Evolutionary conservation across 2,888 invertebrate genomes (phyloP), one percentile per base, ranked within the genome.

Genomic region (Amphipyra tragopoginis): DNA sequence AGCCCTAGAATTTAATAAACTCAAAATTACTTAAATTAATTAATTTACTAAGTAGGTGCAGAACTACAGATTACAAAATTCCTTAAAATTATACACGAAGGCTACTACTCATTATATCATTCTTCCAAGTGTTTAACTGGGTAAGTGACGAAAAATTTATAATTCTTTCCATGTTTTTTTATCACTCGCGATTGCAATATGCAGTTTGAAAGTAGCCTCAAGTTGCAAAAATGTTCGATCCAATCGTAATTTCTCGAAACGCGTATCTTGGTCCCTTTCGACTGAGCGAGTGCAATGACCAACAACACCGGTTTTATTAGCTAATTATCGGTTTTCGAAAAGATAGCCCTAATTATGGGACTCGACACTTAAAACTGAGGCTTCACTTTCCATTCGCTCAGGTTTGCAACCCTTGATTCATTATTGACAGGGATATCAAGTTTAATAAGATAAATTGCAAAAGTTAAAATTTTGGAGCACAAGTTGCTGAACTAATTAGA

Each of bases 281-380:
- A 69, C 56, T 69, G 61, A 43, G 42, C 11, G 56, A 68, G 82
- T 70, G 65, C 69, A 72, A 60, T 60, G 62, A 63, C 69, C 59
- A 64, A 48, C 57, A 80, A 45, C 58, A 81, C 82, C 77, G 79
- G 84, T 81, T 84, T 81, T 79, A 82, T 81, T 68, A 69, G 76
- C 74, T 86, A 85, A 87, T 87, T 85, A 85, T 82, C 75, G 74
- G 71, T 80, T 81, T 80, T 79, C 75, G 62, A 69, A 70, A 73
- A 75, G 64, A 79, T 72, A 72, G 65, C 61, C 72, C 68, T 82
- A 81, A 82, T 84, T 80, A 75, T 65, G 60, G 75, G 61, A 72
- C 63, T 61, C 58, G 63, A 72, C 66, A 75, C 68, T 70, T 73
- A 52, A 71, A 77, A 57, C 57, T 50, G 53, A 38, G 11, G 29